Evolutionary conservation across 2,888 invertebrate species (phyloP).

Genomic region (Zhuqinia jingwanae): DNA sequence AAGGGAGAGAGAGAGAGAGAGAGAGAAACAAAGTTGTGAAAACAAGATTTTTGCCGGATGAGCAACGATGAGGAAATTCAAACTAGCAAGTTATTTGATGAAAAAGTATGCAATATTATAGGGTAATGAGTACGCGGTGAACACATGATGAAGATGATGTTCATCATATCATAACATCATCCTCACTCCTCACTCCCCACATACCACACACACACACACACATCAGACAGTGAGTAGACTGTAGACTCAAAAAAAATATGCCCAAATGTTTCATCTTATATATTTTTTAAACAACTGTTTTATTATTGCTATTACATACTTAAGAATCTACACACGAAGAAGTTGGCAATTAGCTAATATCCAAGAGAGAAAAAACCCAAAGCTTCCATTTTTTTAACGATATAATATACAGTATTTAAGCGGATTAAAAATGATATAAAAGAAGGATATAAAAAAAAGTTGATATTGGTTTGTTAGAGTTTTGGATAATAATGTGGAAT

Average conservation of each 20-base stretch:
- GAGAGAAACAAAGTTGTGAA: conserved; percentile 38
- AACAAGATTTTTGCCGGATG: conserved; percentile 63
- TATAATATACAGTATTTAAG: background rate
- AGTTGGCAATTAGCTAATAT: background rate
- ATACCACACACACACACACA: too few relatives aligned
- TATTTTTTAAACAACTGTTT: too few relatives aligned
- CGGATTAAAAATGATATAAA: background rate
- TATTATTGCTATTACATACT: background rate
- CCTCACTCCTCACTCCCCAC: too few relatives aligned
- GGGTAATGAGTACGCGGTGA: background rate
- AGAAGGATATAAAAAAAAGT: background rate
- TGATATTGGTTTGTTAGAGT: background rate
- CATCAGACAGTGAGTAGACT: too few relatives aligned
- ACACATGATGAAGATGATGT: too few relatives aligned
- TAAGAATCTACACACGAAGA: background rate
- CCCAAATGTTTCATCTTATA: too few relatives aligned
- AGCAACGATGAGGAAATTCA: conserved; percentile 60
- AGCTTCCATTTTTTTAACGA: background rate
- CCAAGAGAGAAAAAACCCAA: background rate
- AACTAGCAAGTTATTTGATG: conserved; percentile 11
- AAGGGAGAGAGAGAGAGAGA: too few relatives aligned
- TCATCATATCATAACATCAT: too few relatives aligned
- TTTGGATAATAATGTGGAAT: conserved; percentile 9
- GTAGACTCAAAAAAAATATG: too few relatives aligned
- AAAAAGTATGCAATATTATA: background rate